phyloP scores from a whole-genome alignment of 2,113 vertebrate genomes.

The Myxocyprinus asiaticus region DNA sequence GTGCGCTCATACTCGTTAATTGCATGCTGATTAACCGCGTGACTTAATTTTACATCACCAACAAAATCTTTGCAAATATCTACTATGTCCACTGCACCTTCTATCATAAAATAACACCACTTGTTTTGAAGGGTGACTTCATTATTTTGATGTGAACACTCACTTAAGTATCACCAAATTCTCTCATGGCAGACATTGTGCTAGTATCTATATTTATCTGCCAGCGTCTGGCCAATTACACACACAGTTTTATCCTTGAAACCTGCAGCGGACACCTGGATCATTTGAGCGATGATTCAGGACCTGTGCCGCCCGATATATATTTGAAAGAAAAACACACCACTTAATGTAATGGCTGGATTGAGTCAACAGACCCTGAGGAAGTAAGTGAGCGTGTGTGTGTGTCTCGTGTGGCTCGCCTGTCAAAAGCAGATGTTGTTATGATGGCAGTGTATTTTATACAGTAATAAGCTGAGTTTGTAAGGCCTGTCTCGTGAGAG shows the following conservation, averaged over 20 bases:
- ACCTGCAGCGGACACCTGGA: slow-evolving; percentile 53
- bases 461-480: not conserved
- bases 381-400: not conserved
- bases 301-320: slow-evolving; percentile 57
- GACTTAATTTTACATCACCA: too few relatives aligned
- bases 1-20: too few relatives aligned
- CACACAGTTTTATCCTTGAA: not conserved
- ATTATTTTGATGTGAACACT: not conserved
- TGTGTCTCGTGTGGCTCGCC: slow-evolving; percentile 41
- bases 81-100: too few relatives aligned
- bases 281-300: slow-evolving; percentile 61
- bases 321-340: slow-evolving; percentile 54
- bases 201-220: not conserved
- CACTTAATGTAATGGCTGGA: slow-evolving; percentile 70
- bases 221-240: not conserved
- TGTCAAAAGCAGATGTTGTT: slow-evolving; percentile 44
- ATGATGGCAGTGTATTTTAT: slow-evolving; percentile 65
- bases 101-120: too few relatives aligned
- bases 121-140: not conserved
- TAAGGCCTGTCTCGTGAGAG: not conserved
- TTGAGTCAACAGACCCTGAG: slow-evolving; percentile 58
- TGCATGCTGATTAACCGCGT: too few relatives aligned
- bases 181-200: not conserved
- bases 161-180: too few relatives aligned
- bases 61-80: too few relatives aligned